phyloP scores from a whole-genome alignment of 2,797 vertebrate species.

The Silurus aristotelis region DNA sequence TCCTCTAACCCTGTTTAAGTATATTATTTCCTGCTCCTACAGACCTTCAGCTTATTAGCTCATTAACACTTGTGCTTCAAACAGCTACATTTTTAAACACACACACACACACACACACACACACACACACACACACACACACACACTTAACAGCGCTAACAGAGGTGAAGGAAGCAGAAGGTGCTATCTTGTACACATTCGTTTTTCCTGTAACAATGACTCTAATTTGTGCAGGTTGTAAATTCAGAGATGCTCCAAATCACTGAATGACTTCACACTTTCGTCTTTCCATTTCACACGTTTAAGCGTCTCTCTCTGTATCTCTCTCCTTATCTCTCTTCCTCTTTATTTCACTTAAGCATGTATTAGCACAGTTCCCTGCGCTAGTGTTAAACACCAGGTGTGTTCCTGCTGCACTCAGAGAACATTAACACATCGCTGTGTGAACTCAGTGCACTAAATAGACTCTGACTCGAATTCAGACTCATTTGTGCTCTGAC shows the following conservation, averaged over 20 bases:
- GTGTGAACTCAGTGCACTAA: background rate
- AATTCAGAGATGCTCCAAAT: background rate
- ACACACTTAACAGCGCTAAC: background rate
- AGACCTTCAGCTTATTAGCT: background rate
- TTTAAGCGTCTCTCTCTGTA: background rate
- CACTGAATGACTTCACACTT: conserved; percentile 8
- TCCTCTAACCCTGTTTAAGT: too few species aligned
- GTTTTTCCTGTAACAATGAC: too few species aligned
- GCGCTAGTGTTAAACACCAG: background rate
- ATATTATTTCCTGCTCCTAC: background rate
- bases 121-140: conserved; percentile 6
- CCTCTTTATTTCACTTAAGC: background rate
- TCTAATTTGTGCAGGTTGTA: background rate
- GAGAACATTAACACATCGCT: background rate
- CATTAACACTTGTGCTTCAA: background rate
- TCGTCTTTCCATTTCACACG: background rate
- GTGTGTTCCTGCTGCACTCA: background rate
- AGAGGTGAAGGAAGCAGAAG: background rate
- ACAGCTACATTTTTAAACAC: background rate
- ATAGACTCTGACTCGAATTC: background rate
- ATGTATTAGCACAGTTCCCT: background rate
- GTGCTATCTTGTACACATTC: too few species aligned
- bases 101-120: background rate
- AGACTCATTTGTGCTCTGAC: background rate
- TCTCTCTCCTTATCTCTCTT: background rate